phyloP scores from a whole-genome alignment of 2,797 vertebrate species.

The Lepus townsendii region DNA sequence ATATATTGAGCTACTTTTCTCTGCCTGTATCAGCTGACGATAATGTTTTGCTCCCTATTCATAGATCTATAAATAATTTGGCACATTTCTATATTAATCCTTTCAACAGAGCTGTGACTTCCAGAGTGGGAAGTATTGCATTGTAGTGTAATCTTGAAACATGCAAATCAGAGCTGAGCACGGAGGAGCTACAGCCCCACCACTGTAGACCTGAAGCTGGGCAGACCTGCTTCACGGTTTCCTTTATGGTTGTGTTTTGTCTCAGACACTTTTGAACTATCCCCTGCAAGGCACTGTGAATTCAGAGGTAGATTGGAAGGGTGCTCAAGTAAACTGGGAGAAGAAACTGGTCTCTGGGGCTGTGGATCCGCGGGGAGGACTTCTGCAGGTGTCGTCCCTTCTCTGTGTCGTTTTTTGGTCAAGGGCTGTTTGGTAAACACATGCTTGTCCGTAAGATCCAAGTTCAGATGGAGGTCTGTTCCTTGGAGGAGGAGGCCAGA shows the following conservation, averaged over 20 bases:
- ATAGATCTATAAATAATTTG: constrained; percentile 78
- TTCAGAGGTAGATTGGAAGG: neutral
- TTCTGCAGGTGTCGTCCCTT: neutral
- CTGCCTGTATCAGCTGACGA: constrained; percentile 27
- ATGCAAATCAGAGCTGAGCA: neutral
- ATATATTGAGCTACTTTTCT: neutral
- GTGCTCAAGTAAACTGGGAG: neutral
- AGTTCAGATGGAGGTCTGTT: neutral
- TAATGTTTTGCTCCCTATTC: constrained; percentile 73
- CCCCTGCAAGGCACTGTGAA: neutral
- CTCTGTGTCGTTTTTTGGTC: neutral
- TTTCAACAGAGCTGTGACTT: constrained; percentile 70
- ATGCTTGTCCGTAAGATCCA: neutral
- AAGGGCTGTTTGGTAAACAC: neutral
- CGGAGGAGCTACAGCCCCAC: neutral
- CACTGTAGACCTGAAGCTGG: neutral
- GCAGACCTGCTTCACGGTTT: accelerated
- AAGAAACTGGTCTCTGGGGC: neutral
- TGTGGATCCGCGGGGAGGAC: neutral
- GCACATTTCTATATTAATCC: constrained; percentile 66
- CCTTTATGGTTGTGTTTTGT: neutral
- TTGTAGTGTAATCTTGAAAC: neutral
- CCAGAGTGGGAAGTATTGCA: constrained; percentile 50
- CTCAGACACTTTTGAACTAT: constrained; percentile 7
- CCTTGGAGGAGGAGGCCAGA: constrained; percentile 21